A percentile compares a stretch with the other conserved stretches of the same genome.
These are phyloP conservation scores for Drosophila sucinea DNA, from an alignment of 1,140 invertebrate species.

Conservation along the genomic window DNA sequence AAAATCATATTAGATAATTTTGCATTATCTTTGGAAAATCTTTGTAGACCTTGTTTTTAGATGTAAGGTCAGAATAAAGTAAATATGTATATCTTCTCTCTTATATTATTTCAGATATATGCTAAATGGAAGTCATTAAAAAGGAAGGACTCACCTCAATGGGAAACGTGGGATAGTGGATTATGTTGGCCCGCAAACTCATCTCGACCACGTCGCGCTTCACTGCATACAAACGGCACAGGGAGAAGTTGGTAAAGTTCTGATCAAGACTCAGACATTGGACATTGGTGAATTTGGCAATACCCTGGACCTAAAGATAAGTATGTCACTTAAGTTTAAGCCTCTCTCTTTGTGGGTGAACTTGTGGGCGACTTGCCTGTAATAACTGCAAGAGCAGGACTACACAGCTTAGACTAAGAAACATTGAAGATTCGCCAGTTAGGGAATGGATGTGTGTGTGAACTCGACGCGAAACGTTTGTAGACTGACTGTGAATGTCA, in stretches of 20 bases:
- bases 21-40: not conserved
- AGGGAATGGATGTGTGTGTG: not conserved
- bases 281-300: constrained; percentile 72
- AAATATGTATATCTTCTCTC: too few species aligned
- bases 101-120: too few species aligned
- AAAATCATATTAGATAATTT: not conserved
- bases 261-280: constrained; percentile 52
- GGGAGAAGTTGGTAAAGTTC: constrained; percentile 47
- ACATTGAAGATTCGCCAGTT: not conserved
- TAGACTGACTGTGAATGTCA: not conserved
- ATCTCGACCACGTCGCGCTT: constrained; percentile 72
- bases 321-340: not conserved
- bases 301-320: constrained; percentile 35
- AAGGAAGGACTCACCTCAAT: constrained; percentile 53
- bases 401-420: not conserved
- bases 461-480: not conserved
- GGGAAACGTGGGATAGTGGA: constrained; percentile 42
- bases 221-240: constrained; percentile 64
- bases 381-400: constrained; percentile 35
- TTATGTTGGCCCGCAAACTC: constrained; percentile 42
- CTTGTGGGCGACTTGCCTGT: constrained; percentile 48
- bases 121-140: too few species aligned
- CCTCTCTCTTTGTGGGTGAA: not conserved
- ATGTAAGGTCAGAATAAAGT: not conserved
- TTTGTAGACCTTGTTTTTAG: not conserved